Evolutionary conservation across 2,113 vertebrate genomes (phyloP), one percentile per base, ranked within the genome.

Genomic region (Gambusia holbrooki): DNA sequence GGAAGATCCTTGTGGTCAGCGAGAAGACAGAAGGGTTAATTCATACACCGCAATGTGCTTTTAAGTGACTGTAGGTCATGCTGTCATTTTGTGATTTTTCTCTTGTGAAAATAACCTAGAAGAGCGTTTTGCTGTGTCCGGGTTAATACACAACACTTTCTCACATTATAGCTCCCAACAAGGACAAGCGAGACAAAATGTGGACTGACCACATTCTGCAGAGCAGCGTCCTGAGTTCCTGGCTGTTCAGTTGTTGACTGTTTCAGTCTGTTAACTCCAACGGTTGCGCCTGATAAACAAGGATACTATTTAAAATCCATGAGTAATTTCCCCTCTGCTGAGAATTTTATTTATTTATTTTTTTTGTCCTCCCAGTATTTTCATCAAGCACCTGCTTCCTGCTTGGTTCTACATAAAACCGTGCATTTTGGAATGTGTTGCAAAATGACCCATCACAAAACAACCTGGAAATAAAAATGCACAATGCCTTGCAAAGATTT

Each of bases 1-100:
- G 78, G 72, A 76, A 86, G 78, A 32, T 63, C 87, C 90, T 85
- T 92, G 89, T 94, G 70, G 69, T 81, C 33, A 75, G 74, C 63
- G 37, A 42, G 64, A 32, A 81, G 77, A 74, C 72, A 48, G 66
- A 66, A 58, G 58, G 80, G 64, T 73, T 61, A 71, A 88, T 69
- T 66, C 58, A 76, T 67, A 66, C 54, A 61, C 84, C 66, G 66
- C 62, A 35, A n/a, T 33, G 32, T 27, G 45, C 40, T 67, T 33
- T 64, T 80, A 68, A 79, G 30, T 45, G 3, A 25, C 63, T 83
- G 60, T 37, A 62, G 51, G 71, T 80, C 69, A 67, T 54, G 65
- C 66, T 73, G n/a, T 51, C 66, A 69, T 65, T 54, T 19, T 45
- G 28, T 19, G 17, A 28, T 66, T 33, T 28, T 28, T 65, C 28